These are phyloP conservation scores for Hydraecia micacea DNA, from an alignment of 2,888 invertebrate genomes.

Conservation along the genomic window DNA sequence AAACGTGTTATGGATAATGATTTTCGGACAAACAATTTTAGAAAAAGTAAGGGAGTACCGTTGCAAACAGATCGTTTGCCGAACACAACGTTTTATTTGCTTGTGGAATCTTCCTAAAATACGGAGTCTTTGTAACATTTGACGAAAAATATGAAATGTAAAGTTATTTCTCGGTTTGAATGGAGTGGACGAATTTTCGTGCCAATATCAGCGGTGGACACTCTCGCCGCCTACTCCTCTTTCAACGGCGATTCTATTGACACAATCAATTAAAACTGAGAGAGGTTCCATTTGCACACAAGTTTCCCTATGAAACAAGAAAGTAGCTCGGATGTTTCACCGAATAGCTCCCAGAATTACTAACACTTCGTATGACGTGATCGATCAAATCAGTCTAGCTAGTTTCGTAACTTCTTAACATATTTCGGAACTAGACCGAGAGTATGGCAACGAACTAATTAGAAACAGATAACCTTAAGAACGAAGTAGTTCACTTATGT, in stretches of 20 bases:
- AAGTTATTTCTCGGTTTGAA: conserved; percentile 5
- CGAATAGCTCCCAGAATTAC: conserved; percentile 1
- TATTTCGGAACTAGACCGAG: neutral
- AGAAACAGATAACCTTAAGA: conserved; percentile 5
- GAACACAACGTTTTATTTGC: neutral
- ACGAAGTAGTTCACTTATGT: neutral
- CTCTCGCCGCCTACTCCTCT: conserved; percentile 16
- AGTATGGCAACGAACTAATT: neutral
- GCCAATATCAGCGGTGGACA: conserved; percentile 18
- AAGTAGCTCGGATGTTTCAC: conserved; percentile 6
- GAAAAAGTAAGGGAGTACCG: no score
- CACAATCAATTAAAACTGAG: conserved; percentile 39
- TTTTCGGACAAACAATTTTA: no score
- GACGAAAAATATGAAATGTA: neutral
- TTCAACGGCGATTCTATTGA: conserved; percentile 40
- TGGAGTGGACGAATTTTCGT: conserved; percentile 7
- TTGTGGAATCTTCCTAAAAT: neutral
- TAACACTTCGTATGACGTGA: neutral
- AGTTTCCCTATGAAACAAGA: conserved; percentile 4
- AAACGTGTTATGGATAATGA: no score
- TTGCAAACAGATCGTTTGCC: neutral
- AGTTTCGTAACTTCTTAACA: neutral
- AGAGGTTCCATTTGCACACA: conserved; percentile 28
- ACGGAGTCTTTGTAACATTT: neutral
- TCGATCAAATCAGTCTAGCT: neutral